Base-by-base conservation (phyloP, 1,140 invertebrate genomes). In the Pachypeltis micranthus region DNA sequence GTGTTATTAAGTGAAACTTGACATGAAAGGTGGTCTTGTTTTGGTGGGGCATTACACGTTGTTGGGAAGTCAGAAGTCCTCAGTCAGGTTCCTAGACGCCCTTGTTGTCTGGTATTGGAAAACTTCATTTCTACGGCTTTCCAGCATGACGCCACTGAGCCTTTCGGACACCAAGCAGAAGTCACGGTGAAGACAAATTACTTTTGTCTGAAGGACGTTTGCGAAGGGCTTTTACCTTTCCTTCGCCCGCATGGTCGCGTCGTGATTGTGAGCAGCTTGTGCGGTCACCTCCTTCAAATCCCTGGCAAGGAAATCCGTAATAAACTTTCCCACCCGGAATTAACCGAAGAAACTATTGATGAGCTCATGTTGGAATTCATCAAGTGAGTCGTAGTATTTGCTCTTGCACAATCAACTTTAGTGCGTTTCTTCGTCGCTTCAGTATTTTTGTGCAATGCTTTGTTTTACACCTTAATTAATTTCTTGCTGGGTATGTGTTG, bases 211-310 rank as follows among this genome's bases (percentile, higher is more conserved):
- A 67, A 85, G 16, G 75, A 77, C 54, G 77, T 83, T 21, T 89
- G 84, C 67, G 73, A 85, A 7, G 73, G 74, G 28, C 69, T 91
- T 1, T 86, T 89, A 70, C 86, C 87, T 10, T 65, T 90, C 2
- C 72, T 91, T 3, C 72, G 78, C 31, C 73, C 81, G 34, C 80
- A 84, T 68, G 86, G 83, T 3, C 79, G 84, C 72, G 84, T 91
- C 24, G 83, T 88, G 0, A 86, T 89, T 74, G 63, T 91, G 0
- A 88, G 86, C 0, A 90, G 87, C 73, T 80, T 79, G 28, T 68
- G 66, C 3, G 86, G 86, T 23, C 81, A 81, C 70, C 71, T 85
- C 24, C 75, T 71, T n/a, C 70, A 69, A 59, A 81, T 81, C 70
- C 80, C 81, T 3, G 81, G 78, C 58, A 67, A 74, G 56, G 73